A percentile compares a stretch with the other conserved stretches of the same genome.
Conservation (phyloP, 2,888 invertebrate species). For the Emmelina monodactyla region DNA sequence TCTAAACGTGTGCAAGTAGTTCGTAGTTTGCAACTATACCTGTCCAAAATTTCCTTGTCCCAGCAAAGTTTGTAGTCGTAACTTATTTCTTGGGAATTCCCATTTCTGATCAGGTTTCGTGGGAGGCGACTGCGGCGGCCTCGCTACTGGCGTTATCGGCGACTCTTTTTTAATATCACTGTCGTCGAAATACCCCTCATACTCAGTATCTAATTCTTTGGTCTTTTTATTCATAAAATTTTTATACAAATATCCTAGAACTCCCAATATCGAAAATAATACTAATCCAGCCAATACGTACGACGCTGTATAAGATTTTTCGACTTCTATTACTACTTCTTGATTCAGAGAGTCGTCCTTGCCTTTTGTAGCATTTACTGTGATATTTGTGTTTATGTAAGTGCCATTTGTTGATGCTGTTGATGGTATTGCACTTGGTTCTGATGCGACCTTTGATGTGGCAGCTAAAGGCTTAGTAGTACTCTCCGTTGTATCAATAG, state of each 20-base stretch:
- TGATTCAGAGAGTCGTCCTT: conserved; percentile 36
- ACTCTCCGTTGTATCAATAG: conserved; percentile 23
- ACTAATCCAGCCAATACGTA: conserved; percentile 69
- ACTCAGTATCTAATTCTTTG: conserved; percentile 64
- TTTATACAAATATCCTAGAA: conserved; percentile 63
- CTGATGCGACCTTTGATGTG: conserved; percentile 54
- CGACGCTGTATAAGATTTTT: conserved; percentile 67
- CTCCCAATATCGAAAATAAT: conserved; percentile 65
- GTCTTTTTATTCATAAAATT: conserved; percentile 62
- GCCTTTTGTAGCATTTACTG: conserved; percentile 26
- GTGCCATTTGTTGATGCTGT: conserved; percentile 24
- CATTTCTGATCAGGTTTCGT: conserved; percentile 69
- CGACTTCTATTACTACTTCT: conserved; percentile 65
- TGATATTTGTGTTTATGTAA: conserved; percentile 21
- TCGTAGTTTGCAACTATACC: no score
- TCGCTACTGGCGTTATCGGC: conserved; percentile 60
- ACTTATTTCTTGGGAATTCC: conserved; percentile 81
- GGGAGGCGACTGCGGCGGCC: conserved; percentile 61
- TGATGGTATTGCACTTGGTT: conserved; percentile 27
- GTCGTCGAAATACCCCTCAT: conserved; percentile 70
- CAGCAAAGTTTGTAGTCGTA: conserved; percentile 78
- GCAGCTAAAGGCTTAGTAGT: conserved; percentile 35
- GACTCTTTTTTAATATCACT: conserved; percentile 59
- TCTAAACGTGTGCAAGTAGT: no score
- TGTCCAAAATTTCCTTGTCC: conserved; percentile 89